A percentile compares a stretch with the other conserved stretches of the same genome.
phyloP scores from a whole-genome alignment of 2,797 vertebrate species.

The Peromyscus nudipes region DNA sequence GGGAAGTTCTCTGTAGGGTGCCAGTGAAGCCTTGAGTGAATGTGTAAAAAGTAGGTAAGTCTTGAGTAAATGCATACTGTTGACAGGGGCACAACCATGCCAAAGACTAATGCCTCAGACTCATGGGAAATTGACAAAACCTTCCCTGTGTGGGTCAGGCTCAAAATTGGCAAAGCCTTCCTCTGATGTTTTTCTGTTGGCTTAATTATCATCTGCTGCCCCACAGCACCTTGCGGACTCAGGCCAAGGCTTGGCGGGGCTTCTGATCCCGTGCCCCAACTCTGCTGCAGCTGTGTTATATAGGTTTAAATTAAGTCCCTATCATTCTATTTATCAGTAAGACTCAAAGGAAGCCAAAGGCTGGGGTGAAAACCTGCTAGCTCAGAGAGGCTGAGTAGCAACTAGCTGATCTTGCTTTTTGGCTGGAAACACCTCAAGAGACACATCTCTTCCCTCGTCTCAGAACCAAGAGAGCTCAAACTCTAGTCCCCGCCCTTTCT shows the following conservation, averaged over 20 bases:
- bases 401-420: neutral
- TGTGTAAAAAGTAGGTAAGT: neutral
- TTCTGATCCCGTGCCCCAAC: neutral
- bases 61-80: neutral
- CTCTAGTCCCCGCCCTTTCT: neutral
- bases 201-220: neutral
- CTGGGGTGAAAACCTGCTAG: neutral
- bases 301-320: neutral
- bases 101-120: neutral
- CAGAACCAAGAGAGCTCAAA: neutral
- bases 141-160: neutral
- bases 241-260: neutral
- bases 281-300: neutral
- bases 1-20: neutral
- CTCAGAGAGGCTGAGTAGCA: neutral
- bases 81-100: neutral
- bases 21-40: neutral
- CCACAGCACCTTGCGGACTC: neutral
- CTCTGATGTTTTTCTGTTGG: neutral
- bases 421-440: neutral
- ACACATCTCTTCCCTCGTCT: neutral
- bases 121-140: neutral
- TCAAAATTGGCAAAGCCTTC: neutral
- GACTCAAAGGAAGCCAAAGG: neutral
- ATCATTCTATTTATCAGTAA: neutral